These are phyloP conservation scores for Apis florea DNA, from an alignment of 1,140 invertebrate genomes.

Conservation along the genomic window DNA sequence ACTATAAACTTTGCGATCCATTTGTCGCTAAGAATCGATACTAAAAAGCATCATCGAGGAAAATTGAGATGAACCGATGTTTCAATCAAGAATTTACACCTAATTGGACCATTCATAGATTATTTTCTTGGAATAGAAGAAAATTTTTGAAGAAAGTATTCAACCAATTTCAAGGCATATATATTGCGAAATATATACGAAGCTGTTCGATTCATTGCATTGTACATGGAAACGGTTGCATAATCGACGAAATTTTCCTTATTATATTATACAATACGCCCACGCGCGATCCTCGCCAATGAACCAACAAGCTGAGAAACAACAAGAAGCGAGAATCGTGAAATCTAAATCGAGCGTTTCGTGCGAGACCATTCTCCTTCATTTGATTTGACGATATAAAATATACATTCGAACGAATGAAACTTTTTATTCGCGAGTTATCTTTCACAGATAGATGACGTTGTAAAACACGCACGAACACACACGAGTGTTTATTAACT, in stretches of 20 bases:
- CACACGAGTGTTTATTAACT: too few relatives aligned
- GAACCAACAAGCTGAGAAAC: background rate
- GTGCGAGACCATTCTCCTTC: too few relatives aligned
- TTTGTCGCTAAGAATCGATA: too few relatives aligned
- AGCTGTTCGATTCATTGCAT: background rate
- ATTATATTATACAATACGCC: slow-evolving; percentile 33
- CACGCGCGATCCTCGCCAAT: background rate
- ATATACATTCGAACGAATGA: too few relatives aligned
- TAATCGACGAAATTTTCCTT: slow-evolving; percentile 30
- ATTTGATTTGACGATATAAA: too few relatives aligned
- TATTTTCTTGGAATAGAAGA: background rate
- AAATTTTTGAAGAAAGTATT: background rate
- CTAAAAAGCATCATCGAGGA: background rate
- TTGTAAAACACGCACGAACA: too few relatives aligned
- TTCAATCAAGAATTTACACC: background rate
- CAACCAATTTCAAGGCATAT: background rate
- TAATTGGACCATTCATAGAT: background rate
- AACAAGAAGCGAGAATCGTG: background rate
- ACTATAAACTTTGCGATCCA: too few relatives aligned
- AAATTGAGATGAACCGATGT: background rate
- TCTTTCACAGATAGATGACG: too few relatives aligned
- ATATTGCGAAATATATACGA: background rate
- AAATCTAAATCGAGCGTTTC: background rate
- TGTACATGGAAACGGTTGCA: slow-evolving; percentile 22
- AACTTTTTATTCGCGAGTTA: too few relatives aligned